These are phyloP conservation scores for Procambarus virginalis DNA, from an alignment of 1,140 invertebrate genomes.

Conservation along the genomic window DNA sequence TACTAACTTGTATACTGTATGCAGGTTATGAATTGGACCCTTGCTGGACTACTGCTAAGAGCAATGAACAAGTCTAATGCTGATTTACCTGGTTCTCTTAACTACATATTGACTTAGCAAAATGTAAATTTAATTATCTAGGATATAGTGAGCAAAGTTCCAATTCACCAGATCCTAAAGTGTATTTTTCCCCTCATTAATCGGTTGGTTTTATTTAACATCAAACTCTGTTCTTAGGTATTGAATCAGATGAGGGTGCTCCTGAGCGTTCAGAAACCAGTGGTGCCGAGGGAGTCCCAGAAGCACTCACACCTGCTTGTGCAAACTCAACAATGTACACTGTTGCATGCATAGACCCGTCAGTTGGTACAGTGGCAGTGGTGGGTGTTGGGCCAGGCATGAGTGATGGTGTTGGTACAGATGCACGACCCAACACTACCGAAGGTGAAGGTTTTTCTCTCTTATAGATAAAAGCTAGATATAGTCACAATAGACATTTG, in stretches of 20 bases:
- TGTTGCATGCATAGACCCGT: conserved; percentile 13
- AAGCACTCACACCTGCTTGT: background rate
- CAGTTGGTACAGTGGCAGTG: conserved; percentile 10
- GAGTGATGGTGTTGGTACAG: background rate
- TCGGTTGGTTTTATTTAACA: background rate
- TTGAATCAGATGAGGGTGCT: background rate
- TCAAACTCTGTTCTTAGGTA: background rate
- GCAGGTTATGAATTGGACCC: no score
- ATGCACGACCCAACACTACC: background rate
- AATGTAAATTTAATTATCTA: no score
- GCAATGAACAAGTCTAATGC: no score
- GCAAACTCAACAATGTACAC: conserved; percentile 17
- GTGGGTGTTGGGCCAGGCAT: conserved; percentile 6
- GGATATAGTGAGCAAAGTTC: background rate
- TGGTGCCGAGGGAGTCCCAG: background rate
- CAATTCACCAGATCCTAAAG: background rate
- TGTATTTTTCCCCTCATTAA: background rate
- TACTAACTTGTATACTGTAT: no score
- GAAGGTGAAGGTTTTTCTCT: conserved; percentile 29
- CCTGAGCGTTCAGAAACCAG: background rate
- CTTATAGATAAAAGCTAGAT: background rate
- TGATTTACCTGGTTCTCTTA: no score
- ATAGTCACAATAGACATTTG: background rate
- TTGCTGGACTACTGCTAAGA: no score
- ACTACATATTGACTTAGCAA: no score